Evolutionary conservation across 2,888 invertebrate genomes (phyloP).

Genomic region (Toxonevra muliebris): DNA sequence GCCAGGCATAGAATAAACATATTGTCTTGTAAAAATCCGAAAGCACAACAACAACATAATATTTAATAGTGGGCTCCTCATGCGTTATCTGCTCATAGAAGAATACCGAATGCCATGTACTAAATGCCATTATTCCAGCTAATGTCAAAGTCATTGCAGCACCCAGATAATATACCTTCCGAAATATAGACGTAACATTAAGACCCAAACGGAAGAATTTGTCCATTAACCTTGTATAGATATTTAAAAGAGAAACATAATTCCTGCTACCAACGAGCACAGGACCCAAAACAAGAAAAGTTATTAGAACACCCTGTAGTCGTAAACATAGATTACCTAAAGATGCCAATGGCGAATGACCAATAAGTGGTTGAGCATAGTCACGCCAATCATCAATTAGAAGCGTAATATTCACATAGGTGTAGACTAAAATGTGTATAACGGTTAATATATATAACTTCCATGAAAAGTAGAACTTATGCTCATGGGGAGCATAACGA

Average conservation of each 20-base stretch:
- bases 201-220: conserved; percentile 37
- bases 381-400: conserved; percentile 37
- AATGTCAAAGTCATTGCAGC: not conserved
- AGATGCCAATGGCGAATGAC: conserved; percentile 36
- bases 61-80: conserved; percentile 35
- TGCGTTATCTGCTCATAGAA: conserved; percentile 44
- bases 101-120: conserved; percentile 44
- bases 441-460: conserved; percentile 32
- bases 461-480: conserved; percentile 40
- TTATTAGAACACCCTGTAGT: conserved; percentile 40
- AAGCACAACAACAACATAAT: conserved; percentile 42
- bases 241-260: conserved; percentile 35
- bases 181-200: conserved; percentile 32
- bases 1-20: conserved; percentile 39
- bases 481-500: conserved; percentile 8
- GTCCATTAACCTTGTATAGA: conserved; percentile 35
- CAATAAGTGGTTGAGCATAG: conserved; percentile 45
- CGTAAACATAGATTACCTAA: conserved; percentile 41
- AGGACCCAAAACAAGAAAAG: conserved; percentile 37
- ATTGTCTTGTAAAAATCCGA: conserved; percentile 45
- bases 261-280: conserved; percentile 28
- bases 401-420: conserved; percentile 43
- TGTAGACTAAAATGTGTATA: conserved; percentile 38
- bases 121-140: conserved; percentile 25
- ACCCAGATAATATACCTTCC: conserved; percentile 32